Base-by-base conservation (phyloP, 2,797 vertebrate species). In the Gallinago stenura region DNA sequence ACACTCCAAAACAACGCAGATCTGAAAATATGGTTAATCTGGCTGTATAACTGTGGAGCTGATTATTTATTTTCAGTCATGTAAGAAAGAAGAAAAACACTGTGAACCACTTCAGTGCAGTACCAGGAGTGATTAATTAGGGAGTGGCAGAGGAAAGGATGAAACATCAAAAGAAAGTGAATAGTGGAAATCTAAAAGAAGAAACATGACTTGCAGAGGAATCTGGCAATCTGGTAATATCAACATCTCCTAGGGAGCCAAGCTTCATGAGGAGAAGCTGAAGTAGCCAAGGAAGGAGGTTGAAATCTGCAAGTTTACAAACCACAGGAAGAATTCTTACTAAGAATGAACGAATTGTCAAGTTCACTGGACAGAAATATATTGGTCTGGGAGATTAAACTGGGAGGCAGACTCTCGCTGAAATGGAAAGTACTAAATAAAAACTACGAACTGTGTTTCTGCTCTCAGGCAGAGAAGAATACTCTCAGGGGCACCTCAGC, bases 121-220 rank as follows among this genome's bases (percentile, higher is more conserved):
- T 46, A 54, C 46, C 53, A 51, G 24, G 14, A 35, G 21, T 88
- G 77, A 94, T 90, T 88, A 94, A 93, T 15, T 51, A 70, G 51
- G 64, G 89, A 89, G 64, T 54, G 71, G 78, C 78, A 91, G 45
- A 88, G 81, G 56, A 96, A 93, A 89, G 31, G 60, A 79, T 90
- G 75, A 94, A 94, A 92, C 70, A 93, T 73, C 43, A 77, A 48
- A 92, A 78, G 37, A 78, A 94, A 68, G 28, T 39, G 60, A 92
- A 77, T 4, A 62, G 60, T 64, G 5, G 30, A 87, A 90, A 21
- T 5, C 10, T 61, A 46, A 87, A 85, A 91, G 78, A 83, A 87
- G 56, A 90, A 92, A 66, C 3, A 70, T 35, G 6, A 87, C 73
- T 72, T 71, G 75, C 72, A 86, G 45, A 73, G 60, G 13, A 82